Base-by-base conservation (phyloP, 2,888 invertebrate species). In the Drosophila kambysellisi region DNA sequence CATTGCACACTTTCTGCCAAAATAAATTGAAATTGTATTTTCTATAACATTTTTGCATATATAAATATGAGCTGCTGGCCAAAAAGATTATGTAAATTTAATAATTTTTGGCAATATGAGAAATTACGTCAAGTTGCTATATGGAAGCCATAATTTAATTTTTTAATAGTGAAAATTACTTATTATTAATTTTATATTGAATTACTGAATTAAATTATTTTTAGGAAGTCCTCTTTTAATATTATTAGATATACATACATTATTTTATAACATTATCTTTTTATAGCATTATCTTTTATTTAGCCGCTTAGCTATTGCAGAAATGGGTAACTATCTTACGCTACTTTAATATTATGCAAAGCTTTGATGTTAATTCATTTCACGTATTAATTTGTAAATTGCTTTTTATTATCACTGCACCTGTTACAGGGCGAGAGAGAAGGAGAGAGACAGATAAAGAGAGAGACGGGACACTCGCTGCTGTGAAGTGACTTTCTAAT, bases 401-500 rank as follows among this genome's bases (percentile, higher is more conserved):
- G 9, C 17, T 37, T 41, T 54, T 29, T 52, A 39, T 33, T 56
- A 8, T 11, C 32, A 35, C 53, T 68, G 58, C 78, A 77, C 65
- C 79, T 79, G 73, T 52, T 48, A 63, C 56, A 48, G 53, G 64
- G 17, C 30, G 33, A 4, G 2, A 15, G 29, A 43, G 4, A 20
- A 11, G 6, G 33, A 29, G 29, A 9, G 43, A n/a, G 29, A n/a
- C 1, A 25, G 20, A 2, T 8, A 4, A n/a, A n/a, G n/a, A 7
- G 29, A 7, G 29, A 4, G 29, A 3, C 4, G 39, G 5, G 15
- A n/a, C 37, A 15, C 4, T 25, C 32, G 39, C n/a, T 52, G 56
- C 43, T 37, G n/a, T 33, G 32, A 63, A 52, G 48, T 48, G 66
- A 70, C 52, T 70, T 63, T 58, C 65, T 82, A 79, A 82, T 82